Base-by-base conservation (phyloP, 2,888 invertebrate species). In the Aleiodes alternator region DNA sequence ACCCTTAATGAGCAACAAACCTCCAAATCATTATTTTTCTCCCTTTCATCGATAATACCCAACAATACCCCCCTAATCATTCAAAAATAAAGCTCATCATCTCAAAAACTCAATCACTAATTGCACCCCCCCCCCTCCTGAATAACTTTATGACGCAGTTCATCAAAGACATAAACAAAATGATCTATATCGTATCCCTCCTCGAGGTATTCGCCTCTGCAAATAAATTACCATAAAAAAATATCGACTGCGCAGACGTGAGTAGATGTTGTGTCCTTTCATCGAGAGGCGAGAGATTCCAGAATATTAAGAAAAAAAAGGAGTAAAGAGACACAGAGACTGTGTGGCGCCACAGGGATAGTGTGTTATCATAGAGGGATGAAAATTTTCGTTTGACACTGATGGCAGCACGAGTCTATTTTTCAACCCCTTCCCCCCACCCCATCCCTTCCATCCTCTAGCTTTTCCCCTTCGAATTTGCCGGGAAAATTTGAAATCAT, bases 271-370 rank as follows among this genome's bases (percentile, higher is more conserved):
- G 29, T 72, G 29, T 64, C 1, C 43, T 64, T 2, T 43, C 23
- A 64, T 1, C 64, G 3, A 8, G 69, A 57, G 12, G 1, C 64
- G 3, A 8, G 69, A 31, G 12, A 9, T n/a, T 4, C 64, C 43
- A 38, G 3, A 64, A 61, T 7, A 14, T 4, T 9, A 14, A 34
- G 34, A 34, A 59, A 51, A 50, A 51, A 48, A n/a, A 14, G 3
- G 6, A 14, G 23, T 23, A 23, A 23, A 23, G 23, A 23, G 23
- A 23, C 23, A 29, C 11, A 16, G 51, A 59, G 50, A 50, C 72
- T 43, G 59, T 48, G 72, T 50, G 72, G 72, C 72, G 53, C 72
- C 72, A 64, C 72, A 51, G 59, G 31, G 51, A 48, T 29, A 23
- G n/a, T 31, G 11, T 31, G n/a, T 31, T n/a, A 3, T 29, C 3